These are phyloP conservation scores for Eupithecia centaureata DNA, from an alignment of 2,888 invertebrate species.

Conservation along the genomic window DNA sequence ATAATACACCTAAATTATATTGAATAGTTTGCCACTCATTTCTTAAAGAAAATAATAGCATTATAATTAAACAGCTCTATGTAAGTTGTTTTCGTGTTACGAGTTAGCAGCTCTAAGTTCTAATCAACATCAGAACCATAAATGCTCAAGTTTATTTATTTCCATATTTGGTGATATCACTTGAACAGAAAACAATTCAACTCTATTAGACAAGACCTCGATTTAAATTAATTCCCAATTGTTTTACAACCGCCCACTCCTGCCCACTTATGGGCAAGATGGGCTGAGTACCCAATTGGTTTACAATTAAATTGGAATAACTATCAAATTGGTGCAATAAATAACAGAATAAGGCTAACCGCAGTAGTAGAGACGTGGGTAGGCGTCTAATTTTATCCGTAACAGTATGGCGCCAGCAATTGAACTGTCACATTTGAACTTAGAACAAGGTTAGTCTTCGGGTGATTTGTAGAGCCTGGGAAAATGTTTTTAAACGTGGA, in stretches of 20 bases:
- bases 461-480: background rate
- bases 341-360: constrained; percentile 35
- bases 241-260: constrained; percentile 31
- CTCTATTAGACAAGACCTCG: constrained; percentile 10
- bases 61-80: too few species aligned
- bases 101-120: background rate
- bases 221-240: constrained; percentile 22
- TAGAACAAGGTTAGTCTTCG: constrained; percentile 9
- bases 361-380: constrained; percentile 5
- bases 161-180: constrained; percentile 6
- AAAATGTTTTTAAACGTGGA: background rate
- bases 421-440: constrained; percentile 24
- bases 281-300: constrained; percentile 36
- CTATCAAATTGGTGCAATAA: constrained; percentile 37
- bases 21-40: too few species aligned
- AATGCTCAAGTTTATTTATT: background rate
- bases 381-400: constrained; percentile 6
- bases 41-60: too few species aligned
- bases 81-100: too few species aligned
- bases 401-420: constrained; percentile 23
- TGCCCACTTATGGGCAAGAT: constrained; percentile 27
- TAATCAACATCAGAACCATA: background rate
- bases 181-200: constrained; percentile 5
- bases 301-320: constrained; percentile 36
- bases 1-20: too few species aligned